phyloP scores from a whole-genome alignment of 2,797 vertebrate genomes.

The Danio albolineatus region DNA sequence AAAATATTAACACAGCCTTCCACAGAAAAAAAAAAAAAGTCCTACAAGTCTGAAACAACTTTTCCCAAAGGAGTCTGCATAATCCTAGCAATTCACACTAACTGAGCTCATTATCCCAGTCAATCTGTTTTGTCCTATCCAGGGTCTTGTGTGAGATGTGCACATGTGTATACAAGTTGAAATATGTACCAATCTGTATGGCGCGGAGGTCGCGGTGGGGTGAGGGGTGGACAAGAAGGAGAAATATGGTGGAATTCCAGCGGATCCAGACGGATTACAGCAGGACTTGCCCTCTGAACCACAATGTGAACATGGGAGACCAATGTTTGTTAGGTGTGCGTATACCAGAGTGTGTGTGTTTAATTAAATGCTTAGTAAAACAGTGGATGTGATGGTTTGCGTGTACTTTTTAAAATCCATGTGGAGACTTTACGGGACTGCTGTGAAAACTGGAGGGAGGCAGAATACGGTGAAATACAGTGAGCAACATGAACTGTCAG shows the following conservation, averaged over 20 bases:
- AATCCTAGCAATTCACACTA: constrained; percentile 11
- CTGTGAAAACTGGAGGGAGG: constrained; percentile 30
- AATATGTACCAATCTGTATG: constrained; percentile 29
- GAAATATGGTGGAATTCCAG: constrained; percentile 28
- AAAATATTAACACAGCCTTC: too few species aligned
- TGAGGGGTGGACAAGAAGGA: constrained; percentile 16
- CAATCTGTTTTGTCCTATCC: background rate
- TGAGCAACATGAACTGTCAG: constrained; percentile 40
- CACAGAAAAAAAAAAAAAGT: background rate
- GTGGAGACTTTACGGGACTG: constrained; percentile 21
- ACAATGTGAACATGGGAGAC: constrained; percentile 50
- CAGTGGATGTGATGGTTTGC: constrained; percentile 19
- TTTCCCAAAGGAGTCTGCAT: background rate
- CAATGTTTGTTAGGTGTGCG: constrained; percentile 32
- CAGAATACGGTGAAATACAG: constrained; percentile 42
- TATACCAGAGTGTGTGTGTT: constrained; percentile 15
- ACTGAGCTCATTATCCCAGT: constrained; percentile 7
- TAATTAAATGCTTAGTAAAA: constrained; percentile 39
- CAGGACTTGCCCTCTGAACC: constrained; percentile 38
- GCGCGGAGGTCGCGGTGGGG: constrained; percentile 8
- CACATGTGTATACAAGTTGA: constrained; percentile 21
- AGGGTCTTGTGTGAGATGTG: background rate
- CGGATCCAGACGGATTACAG: constrained; percentile 30
- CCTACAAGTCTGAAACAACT: background rate
- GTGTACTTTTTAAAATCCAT: constrained; percentile 28